Evolutionary conservation across 2,888 invertebrate genomes (phyloP).

Genomic region (Polymixis flavicincta): DNA sequence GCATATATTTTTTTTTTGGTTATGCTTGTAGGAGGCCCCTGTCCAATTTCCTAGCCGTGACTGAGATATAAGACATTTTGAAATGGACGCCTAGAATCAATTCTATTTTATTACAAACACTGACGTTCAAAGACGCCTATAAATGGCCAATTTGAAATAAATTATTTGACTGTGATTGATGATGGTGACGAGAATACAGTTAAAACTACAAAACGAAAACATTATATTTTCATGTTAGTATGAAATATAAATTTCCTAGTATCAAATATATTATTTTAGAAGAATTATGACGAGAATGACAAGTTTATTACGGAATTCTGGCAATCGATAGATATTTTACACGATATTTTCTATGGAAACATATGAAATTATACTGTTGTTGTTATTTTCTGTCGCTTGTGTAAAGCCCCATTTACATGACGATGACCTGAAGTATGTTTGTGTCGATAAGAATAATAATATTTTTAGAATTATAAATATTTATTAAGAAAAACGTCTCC

Average conservation of each 20-base stretch:
- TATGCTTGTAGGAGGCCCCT: too few relatives aligned
- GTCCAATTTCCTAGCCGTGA: too few relatives aligned
- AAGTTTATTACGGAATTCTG: conserved; percentile 31
- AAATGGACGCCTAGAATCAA: background rate
- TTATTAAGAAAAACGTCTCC: background rate
- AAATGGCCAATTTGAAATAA: background rate
- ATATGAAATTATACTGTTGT: background rate
- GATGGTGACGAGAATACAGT: background rate
- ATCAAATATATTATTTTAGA: background rate
- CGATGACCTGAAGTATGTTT: conserved; percentile 4
- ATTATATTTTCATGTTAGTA: background rate
- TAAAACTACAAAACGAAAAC: conserved; percentile 3
- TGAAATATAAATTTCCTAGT: conserved; percentile 5
- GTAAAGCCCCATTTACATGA: conserved; percentile 6
- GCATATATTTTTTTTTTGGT: too few relatives aligned
- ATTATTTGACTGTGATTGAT: too few relatives aligned
- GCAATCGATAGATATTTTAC: conserved; percentile 21
- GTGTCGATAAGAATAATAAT: background rate
- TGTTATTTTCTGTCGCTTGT: conserved; percentile 1
- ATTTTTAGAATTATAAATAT: background rate
- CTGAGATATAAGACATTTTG: too few relatives aligned
- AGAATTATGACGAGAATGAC: conserved; percentile 25
- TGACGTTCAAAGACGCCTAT: background rate
- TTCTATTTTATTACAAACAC: background rate
- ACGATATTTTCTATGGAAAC: conserved; percentile 22